Base-by-base conservation (phyloP, 2,888 invertebrate species). In the Phyllotreta cruciferae region DNA sequence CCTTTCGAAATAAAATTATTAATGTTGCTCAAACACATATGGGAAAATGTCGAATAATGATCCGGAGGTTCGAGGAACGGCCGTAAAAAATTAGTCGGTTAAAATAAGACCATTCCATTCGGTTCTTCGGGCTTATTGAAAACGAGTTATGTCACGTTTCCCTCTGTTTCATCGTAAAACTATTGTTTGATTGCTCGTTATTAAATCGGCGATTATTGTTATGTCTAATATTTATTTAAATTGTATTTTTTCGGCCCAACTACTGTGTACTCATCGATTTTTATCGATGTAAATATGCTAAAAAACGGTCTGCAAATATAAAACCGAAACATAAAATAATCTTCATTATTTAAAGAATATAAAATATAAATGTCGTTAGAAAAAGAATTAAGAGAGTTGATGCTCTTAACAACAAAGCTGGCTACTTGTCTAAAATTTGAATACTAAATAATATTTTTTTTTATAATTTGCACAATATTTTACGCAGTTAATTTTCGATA, bases 131-230 rank as follows among this genome's bases (percentile, higher is more conserved):
- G 10, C 49, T 35, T 49, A 10, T 49, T 49, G n/a, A 49, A 49
- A 49, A 49, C 49, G 36, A 9, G 49, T 35, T 49, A 49, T 35
- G 49, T 49, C 49, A 49, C 49, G 49, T 49, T 49, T 49, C 36
- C 36, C 34, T 35, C 34, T 47, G 47, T 47, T 47, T 47, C 47
- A 14, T 14, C 47, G 14, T 35, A 10, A 49, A 49, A 49, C 49
- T 35, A 49, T 49, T 49, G 35, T 49, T 49, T 49, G 49, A 9
- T 11, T 35, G 49, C 36, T 49, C 49, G 49, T 49, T 49, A 49
- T 49, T 49, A 10, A 49, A 49, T 35, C 36, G 49, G 7, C 36
- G 49, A 10, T 49, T 49, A 49, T 49, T 49, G 49, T 49, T 49
- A 49, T 35, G 34, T 49, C 49, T 49, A 49, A 49, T 49, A 49